These are phyloP conservation scores for Oceanodroma leucorhoa DNA, from an alignment of 2,797 vertebrate species.

Conservation along the genomic window DNA sequence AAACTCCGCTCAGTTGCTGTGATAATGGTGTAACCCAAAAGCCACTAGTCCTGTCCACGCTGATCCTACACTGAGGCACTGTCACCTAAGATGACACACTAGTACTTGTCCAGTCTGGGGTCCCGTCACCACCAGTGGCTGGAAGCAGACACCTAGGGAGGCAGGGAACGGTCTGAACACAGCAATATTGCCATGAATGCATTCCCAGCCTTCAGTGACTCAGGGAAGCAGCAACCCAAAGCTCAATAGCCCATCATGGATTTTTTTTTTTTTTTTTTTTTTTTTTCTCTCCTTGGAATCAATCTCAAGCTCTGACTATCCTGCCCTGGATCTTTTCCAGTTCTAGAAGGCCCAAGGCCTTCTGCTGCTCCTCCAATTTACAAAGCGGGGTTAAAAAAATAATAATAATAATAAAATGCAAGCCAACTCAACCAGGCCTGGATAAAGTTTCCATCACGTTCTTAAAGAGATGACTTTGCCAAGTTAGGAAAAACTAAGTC, in stretches of 20 bases:
- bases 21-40: background rate
- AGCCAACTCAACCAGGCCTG: background rate
- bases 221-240: background rate
- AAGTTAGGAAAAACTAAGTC: constrained; percentile 20
- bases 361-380: background rate
- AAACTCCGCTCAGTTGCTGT: background rate
- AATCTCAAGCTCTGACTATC: background rate
- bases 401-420: background rate
- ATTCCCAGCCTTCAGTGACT: accelerated
- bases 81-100: background rate
- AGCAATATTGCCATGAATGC: background rate
- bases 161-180: background rate
- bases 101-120: background rate
- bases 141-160: background rate
- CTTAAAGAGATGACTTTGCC: background rate
- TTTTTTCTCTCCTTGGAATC: background rate
- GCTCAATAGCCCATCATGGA: background rate
- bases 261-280: too few relatives aligned
- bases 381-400: background rate
- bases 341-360: background rate
- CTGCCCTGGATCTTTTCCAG: background rate
- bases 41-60: background rate
- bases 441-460: background rate
- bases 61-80: background rate
- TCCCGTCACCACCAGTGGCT: background rate